Conservation (phyloP, 2,113 vertebrate species). For the Onychostruthus taczanowskii region DNA sequence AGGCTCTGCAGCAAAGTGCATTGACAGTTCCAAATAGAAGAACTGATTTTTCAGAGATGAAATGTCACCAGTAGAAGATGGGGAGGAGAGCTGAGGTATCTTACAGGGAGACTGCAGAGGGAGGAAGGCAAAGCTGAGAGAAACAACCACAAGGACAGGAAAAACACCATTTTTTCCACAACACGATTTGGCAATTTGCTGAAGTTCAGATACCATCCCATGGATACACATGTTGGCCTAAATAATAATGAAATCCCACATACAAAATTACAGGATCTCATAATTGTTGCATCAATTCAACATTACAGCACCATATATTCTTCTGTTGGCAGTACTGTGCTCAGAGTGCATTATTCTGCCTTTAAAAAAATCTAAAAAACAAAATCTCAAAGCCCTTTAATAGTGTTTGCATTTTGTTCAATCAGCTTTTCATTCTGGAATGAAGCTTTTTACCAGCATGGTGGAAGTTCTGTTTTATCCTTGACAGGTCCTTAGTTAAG, state of each 20-base stretch:
- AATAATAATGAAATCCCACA: not conserved
- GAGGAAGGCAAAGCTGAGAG: not conserved
- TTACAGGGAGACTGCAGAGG: not conserved
- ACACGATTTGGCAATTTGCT: not conserved
- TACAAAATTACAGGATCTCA: not conserved
- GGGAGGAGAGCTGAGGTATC: accelerated
- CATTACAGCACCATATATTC: not conserved
- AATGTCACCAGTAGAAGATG: not conserved
- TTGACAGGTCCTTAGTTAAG: not conserved
- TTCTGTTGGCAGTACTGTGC: not conserved
- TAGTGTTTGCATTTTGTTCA: not conserved
- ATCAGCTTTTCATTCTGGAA: not conserved
- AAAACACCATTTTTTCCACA: not conserved
- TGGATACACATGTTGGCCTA: not conserved
- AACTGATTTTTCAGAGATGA: not conserved
- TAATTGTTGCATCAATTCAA: not conserved
- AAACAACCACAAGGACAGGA: not conserved
- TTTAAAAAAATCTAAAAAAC: not conserved
- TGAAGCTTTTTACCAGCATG: not conserved
- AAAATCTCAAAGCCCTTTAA: not conserved
- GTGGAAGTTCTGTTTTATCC: not conserved
- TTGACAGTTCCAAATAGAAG: not conserved
- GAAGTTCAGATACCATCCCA: not conserved
- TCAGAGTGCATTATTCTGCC: not conserved
- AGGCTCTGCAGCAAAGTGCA: not conserved